These are phyloP conservation scores for Rhopilema esculentum DNA, from an alignment of 30 jellyfish, hydroid and myxozoan species.

Conservation along the genomic window DNA sequence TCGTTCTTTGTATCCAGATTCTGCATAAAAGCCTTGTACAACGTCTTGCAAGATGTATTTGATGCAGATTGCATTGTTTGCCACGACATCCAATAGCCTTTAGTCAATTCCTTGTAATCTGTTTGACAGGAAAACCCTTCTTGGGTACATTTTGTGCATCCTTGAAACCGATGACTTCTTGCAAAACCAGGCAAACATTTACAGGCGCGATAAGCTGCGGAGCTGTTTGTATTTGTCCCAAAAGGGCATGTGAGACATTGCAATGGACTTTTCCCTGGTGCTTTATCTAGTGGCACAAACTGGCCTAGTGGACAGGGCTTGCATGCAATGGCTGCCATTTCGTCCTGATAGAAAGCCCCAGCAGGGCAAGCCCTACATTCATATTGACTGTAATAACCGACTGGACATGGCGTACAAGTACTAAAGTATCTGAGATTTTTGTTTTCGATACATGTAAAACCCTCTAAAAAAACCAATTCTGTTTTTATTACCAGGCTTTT, in stretches of 20 bases:
- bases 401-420: constrained; percentile 41
- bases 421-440: not conserved
- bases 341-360: constrained; percentile 51
- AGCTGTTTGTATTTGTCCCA: constrained; percentile 28
- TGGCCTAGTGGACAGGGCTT: constrained; percentile 51
- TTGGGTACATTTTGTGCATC: constrained; percentile 26
- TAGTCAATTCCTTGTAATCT: constrained; percentile 28
- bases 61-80: not conserved
- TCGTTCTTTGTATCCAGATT: constrained; percentile 21
- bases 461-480: not conserved
- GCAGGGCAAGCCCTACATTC: constrained; percentile 32
- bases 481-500: not conserved
- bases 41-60: not conserved
- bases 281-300: constrained; percentile 16
- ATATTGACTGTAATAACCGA: not conserved
- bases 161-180: constrained; percentile 41
- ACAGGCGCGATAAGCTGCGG: constrained; percentile 63
- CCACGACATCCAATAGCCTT: constrained; percentile 59
- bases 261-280: constrained; percentile 37
- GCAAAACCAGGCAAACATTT: constrained; percentile 45
- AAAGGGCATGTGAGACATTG: constrained; percentile 40
- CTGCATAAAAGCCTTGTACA: constrained; percentile 6
- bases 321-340: constrained; percentile 22
- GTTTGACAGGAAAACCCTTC: constrained; percentile 32
- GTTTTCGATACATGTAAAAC: not conserved